Percentiles rank a stretch among this genome's conserved stretches.
These are phyloP conservation scores for Cerceris ruficornis DNA, from an alignment of 2,888 invertebrate species.

Conservation along the genomic window DNA sequence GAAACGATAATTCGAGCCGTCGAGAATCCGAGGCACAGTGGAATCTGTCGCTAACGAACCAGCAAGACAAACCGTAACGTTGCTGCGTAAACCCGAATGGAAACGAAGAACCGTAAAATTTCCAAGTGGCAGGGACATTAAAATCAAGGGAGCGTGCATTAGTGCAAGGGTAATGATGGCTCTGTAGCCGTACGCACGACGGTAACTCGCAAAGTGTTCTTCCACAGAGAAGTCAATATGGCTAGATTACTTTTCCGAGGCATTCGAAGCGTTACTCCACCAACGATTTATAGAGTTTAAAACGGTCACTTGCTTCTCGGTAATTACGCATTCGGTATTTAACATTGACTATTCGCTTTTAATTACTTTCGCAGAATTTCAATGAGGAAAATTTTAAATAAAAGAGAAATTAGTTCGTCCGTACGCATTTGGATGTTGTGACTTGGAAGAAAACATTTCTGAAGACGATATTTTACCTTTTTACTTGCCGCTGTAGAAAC, in stretches of 20 bases:
- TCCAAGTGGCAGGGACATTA: constrained; percentile 68
- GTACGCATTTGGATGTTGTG: no score
- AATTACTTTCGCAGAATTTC: no score
- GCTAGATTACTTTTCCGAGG: neutral
- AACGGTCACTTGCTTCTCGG: no score
- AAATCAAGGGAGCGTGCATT: constrained; percentile 73
- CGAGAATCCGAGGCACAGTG: constrained; percentile 34
- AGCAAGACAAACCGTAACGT: constrained; percentile 65
- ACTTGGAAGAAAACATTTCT: no score
- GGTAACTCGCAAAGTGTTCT: constrained; percentile 37
- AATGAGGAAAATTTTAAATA: no score
- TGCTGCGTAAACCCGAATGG: constrained; percentile 70
- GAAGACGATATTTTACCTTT: no score
- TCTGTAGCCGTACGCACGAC: constrained; percentile 58
- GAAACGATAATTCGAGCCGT: constrained; percentile 43
- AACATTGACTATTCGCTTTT: no score
- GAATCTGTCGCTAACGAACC: constrained; percentile 73
- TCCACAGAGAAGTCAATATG: constrained; percentile 9
- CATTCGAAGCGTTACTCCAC: no score
- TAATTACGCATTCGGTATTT: no score
- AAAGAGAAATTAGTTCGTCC: no score
- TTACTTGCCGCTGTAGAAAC: no score
- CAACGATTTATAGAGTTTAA: no score
- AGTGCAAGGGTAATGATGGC: constrained; percentile 68
- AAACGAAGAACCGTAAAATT: constrained; percentile 76